Evolutionary conservation across 2,888 invertebrate species (phyloP), one percentile per base, ranked within the genome.

Genomic region (Rhingia rostrata): DNA sequence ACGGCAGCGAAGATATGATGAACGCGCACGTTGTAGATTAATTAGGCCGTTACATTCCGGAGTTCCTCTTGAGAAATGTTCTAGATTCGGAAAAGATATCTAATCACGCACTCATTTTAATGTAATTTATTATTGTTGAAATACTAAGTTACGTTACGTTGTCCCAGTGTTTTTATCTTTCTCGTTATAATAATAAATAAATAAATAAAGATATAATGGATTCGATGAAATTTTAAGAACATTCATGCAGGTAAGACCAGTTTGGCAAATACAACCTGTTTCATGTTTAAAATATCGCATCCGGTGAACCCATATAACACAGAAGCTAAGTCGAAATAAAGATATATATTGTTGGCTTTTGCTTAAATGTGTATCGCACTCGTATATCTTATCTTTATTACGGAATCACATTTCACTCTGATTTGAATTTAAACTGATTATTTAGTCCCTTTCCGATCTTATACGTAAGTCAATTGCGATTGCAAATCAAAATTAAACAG

Each of bases 371-470:
- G 2, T 22, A 22, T 22, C 22, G 22, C 22, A 22, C 22, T 22
- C 22, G 22, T 78, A 63, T 61, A 77, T 70, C 77, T 79, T 79
- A 79, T 72, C 64, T 58, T 22, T 7, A 5, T 72, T 35, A 51
- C 66, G 56, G 33, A 43, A 64, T 64, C 37, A 14, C 32, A 58
- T 58, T 51, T 41, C 43, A 30, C 7, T 64, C 43, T 51, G 58
- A 9, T 56, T 37, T 53, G 43, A 12, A 32, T 47, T 64, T 7
- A 5, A 66, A 41, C 33, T 41, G 32, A 49, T 30, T 22, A 47
- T 32, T 35, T 67, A 0, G 0, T n/a, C 51, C 41, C 6, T 22
- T 9, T 2, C 41, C 4, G 2, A 41, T 3, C 3, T 53, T 35
- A 1, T 69, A 37, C 39, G 49, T 60, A 32, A 39, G 30, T 39